Conservation (phyloP, 2,113 vertebrate species). For the Nothoprocta perdicaria region DNA sequence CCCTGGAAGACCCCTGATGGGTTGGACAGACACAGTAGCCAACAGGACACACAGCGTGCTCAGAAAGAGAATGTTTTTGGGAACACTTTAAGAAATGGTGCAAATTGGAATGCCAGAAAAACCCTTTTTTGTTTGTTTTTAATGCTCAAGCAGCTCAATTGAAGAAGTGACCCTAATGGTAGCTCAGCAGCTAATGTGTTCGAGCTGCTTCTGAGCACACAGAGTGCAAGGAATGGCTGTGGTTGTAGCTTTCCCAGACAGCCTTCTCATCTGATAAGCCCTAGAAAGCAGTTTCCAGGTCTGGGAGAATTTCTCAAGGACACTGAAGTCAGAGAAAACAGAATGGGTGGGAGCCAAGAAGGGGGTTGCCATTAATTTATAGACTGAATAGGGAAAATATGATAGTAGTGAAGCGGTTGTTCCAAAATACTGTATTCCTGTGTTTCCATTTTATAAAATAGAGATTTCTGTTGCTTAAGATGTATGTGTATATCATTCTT, state of each 20-base stretch:
- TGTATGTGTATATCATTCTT: not conserved
- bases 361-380: not conserved
- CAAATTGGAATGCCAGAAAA: not conserved
- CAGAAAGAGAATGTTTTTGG: too few relatives aligned
- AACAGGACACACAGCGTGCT: not conserved
- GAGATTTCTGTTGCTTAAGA: not conserved
- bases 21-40: not conserved
- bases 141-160: not conserved
- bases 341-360: not conserved
- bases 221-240: not conserved
- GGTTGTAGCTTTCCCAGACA: not conserved
- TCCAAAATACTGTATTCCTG: not conserved
- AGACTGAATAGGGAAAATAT: not conserved
- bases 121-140: not conserved
- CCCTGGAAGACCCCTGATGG: not conserved
- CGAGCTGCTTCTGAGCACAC: not conserved
- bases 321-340: not conserved
- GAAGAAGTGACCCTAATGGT: not conserved
- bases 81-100: not conserved
- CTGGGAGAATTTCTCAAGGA: not conserved
- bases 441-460: not conserved
- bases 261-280: slow-evolving; percentile 26
- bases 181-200: not conserved
- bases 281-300: not conserved
- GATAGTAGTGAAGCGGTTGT: not conserved